A percentile compares a stretch with the other conserved stretches of the same genome.
Evolutionary conservation across 2,888 invertebrate genomes (phyloP).

Genomic region (Tipula confusa): DNA sequence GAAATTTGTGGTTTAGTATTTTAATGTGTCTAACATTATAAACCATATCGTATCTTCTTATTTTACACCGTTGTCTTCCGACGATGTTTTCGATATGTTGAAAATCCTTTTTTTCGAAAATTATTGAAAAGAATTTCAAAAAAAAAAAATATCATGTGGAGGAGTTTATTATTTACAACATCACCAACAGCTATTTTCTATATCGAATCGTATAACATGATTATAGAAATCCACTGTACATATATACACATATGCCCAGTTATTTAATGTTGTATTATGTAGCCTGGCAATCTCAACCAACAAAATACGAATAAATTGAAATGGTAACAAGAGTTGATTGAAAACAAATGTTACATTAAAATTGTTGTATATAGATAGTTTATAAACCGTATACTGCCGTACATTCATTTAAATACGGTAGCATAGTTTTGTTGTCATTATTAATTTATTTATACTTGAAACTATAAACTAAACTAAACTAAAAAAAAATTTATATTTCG

Average conservation of each 20-base stretch:
- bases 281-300: no score
- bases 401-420: background rate
- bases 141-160: background rate
- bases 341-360: background rate
- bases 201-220: background rate
- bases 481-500: background rate
- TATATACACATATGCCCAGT: no score
- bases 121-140: background rate
- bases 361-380: background rate
- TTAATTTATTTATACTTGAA: background rate
- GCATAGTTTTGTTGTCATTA: background rate
- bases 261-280: no score
- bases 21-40: background rate
- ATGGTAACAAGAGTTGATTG: slow-evolving; percentile 16
- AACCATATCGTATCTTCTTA: background rate
- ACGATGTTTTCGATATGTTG: no score
- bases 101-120: background rate
- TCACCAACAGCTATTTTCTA: background rate
- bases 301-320: background rate
- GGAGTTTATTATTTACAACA: background rate
- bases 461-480: no score
- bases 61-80: background rate
- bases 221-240: background rate
- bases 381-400: background rate
- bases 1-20: background rate